These are phyloP conservation scores for Choristoneura rosaceana DNA, from an alignment of 2,888 invertebrate species.

Conservation along the genomic window DNA sequence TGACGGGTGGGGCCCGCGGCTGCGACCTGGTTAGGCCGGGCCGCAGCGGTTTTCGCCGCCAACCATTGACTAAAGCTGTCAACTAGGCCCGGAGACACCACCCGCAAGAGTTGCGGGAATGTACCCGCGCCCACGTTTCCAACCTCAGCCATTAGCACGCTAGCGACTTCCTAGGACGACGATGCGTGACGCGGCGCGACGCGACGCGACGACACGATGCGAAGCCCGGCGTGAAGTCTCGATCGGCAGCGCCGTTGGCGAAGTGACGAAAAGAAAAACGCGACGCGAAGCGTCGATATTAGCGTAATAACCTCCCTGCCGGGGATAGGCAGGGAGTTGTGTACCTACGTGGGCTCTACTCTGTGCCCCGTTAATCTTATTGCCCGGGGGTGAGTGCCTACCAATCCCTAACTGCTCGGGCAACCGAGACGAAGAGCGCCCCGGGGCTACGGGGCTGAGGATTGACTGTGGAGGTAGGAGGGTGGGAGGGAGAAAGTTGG, in stretches of 20 bases:
- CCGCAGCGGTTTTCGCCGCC: not conserved
- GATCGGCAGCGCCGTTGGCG: too few species aligned
- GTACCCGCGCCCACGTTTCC: not conserved
- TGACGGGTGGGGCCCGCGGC: not conserved
- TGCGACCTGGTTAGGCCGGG: not conserved
- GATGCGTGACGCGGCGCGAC: too few species aligned
- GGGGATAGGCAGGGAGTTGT: constrained; percentile 1
- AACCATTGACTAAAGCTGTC: not conserved
- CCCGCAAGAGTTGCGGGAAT: not conserved
- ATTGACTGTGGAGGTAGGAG: constrained; percentile 4
- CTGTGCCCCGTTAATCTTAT: not conserved
- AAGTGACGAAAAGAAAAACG: not conserved
- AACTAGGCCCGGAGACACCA: not conserved
- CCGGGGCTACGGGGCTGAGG: not conserved
- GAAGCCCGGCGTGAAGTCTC: too few species aligned
- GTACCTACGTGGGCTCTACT: not conserved
- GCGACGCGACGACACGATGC: too few species aligned
- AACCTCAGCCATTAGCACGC: not conserved
- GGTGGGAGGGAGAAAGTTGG: constrained; percentile 4
- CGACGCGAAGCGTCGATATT: not conserved
- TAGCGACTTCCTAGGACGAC: too few species aligned
- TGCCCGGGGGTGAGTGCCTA: constrained; percentile 8
- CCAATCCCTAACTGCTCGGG: not conserved
- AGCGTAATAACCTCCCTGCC: not conserved
- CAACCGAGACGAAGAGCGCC: not conserved